Percentiles rank a stretch among this genome's conserved stretches.
Conservation (phyloP, 2,113 vertebrate species). For the Salvelinus alpinus region DNA sequence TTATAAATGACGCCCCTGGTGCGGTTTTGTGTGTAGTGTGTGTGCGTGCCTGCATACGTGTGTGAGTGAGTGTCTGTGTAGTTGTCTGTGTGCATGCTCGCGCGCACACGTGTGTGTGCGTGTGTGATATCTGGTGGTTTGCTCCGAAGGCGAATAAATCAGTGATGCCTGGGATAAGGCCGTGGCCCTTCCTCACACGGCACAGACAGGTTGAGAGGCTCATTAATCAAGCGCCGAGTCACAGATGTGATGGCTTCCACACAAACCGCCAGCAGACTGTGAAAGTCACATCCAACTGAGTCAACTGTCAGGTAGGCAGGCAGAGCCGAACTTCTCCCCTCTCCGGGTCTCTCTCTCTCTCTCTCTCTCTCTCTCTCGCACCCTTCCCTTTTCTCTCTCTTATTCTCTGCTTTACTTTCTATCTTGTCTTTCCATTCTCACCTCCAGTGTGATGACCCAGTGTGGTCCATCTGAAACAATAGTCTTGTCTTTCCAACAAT, state of each 20-base stretch:
- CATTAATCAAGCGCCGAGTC: slow-evolving; percentile 96
- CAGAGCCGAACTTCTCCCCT: slow-evolving; percentile 42
- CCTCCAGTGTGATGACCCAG: slow-evolving; percentile 49
- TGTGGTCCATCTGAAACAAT: slow-evolving; percentile 61
- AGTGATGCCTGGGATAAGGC: slow-evolving; percentile 91
- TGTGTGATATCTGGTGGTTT: slow-evolving; percentile 75
- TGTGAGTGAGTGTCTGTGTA: neutral
- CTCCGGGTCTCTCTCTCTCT: neutral
- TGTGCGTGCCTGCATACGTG: slow-evolving; percentile 25
- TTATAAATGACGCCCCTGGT: slow-evolving; percentile 65
- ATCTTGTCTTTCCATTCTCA: slow-evolving; percentile 42
- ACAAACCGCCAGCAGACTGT: slow-evolving; percentile 93
- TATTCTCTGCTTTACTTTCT: neutral
- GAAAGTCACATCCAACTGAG: slow-evolving; percentile 95
- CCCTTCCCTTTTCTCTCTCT: slow-evolving; percentile 29
- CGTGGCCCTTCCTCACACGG: slow-evolving; percentile 86
- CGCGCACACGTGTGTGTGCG: slow-evolving; percentile 48
- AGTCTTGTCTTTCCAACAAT: slow-evolving; percentile 60
- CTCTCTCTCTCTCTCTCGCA: slow-evolving; percentile 7
- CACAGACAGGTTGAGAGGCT: slow-evolving; percentile 90
- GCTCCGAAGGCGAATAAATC: slow-evolving; percentile 86
- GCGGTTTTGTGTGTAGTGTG: slow-evolving; percentile 39
- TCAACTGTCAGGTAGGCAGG: slow-evolving; percentile 78
- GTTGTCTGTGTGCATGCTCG: slow-evolving; percentile 7
- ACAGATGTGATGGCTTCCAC: slow-evolving; percentile 96